These are phyloP conservation scores for Blera fallax DNA, from an alignment of 2,888 invertebrate species.

Conservation along the genomic window DNA sequence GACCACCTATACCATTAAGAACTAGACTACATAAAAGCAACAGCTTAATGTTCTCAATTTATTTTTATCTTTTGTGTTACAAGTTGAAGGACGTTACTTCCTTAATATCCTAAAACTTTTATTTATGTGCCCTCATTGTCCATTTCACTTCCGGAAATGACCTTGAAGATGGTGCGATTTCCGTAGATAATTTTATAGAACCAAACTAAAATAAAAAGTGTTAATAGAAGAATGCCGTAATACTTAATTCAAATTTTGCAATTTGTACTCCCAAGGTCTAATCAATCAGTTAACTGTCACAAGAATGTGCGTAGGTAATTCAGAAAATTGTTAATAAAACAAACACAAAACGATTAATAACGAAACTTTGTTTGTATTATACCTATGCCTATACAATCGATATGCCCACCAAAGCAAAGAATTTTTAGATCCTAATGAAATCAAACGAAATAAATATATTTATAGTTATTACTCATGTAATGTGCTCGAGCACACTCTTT, in stretches of 20 bases:
- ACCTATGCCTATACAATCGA: neutral
- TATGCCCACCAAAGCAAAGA: neutral
- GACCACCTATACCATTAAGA: neutral
- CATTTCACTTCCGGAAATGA: neutral
- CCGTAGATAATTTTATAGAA: neutral
- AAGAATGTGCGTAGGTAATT: neutral
- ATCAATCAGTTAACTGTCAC: neutral
- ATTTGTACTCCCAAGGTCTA: neutral
- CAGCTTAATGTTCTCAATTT: too few relatives aligned
- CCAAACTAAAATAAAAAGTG: neutral
- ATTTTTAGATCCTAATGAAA: neutral
- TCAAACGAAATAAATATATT: neutral
- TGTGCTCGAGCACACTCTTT: neutral
- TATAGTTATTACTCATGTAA: constrained; percentile 25
- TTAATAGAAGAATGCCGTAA: neutral
- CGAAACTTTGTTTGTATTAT: too few relatives aligned
- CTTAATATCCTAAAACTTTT: neutral
- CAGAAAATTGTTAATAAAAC: too few relatives aligned
- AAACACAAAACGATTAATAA: too few relatives aligned
- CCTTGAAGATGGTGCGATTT: neutral
- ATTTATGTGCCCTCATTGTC: neutral
- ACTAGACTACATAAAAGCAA: too few relatives aligned
- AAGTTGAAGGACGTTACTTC: constrained; percentile 1
- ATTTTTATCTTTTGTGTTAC: neutral
- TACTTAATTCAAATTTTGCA: neutral